Evolutionary conservation across 1,140 invertebrate species (phyloP), one percentile per base, ranked within the genome.

Genomic region (Hyposmocoma kahamanoa): DNA sequence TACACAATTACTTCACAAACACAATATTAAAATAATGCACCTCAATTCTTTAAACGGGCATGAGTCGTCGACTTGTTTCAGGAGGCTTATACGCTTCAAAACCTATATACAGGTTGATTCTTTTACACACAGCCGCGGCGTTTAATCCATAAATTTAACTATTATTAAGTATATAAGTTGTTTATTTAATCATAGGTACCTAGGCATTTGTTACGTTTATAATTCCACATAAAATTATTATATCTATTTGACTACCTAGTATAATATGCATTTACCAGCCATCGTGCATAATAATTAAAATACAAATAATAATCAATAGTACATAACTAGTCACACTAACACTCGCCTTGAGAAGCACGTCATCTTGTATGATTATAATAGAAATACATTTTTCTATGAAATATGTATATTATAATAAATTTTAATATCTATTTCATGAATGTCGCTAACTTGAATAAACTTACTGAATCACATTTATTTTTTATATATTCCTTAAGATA

Each of bases 381-480:
- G n/a, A n/a, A n/a, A n/a, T n/a, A n/a, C n/a, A n/a, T n/a, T n/a
- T n/a, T n/a, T n/a, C n/a, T n/a, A n/a, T n/a, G n/a, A n/a, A n/a
- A n/a, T n/a, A n/a, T n/a, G n/a, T n/a, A n/a, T n/a, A n/a, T n/a
- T n/a, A n/a, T n/a, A n/a, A n/a, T n/a, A n/a, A n/a, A n/a, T n/a
- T n/a, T n/a, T n/a, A n/a, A n/a, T n/a, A n/a, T n/a, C n/a, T n/a
- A n/a, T n/a, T n/a, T n/a, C n/a, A 36, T 13, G 32, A 17, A 15
- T 36, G 32, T 36, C 32, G 18, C 32, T 36, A 36, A 17, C 26
- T 53, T 53, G 55, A 57, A 71, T 71, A 71, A 67, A 63, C 60
- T 57, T 73, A 69, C 32, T 75, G 72, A 78, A 78, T 78, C 74
- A 78, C 74, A 78, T 77, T 78, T 50, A 78, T 77, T 78, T 50